These are phyloP conservation scores for Morpho achilles DNA, from an alignment of 2,888 invertebrate species.

Conservation along the genomic window DNA sequence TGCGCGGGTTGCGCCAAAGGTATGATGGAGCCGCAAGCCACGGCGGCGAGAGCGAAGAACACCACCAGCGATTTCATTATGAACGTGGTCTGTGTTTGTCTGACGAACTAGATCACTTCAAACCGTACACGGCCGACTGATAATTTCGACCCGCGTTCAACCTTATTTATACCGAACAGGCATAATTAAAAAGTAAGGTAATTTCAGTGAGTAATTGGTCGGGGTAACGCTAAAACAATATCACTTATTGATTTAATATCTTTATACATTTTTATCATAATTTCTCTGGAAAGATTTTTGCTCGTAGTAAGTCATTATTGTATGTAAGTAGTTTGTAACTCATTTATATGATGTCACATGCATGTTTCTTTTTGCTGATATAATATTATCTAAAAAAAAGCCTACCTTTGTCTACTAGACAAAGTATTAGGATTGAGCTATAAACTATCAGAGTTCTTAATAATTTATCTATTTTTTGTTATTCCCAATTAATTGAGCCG, in stretches of 20 bases:
- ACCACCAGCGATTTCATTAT: constrained; percentile 77
- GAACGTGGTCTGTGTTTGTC: constrained; percentile 63
- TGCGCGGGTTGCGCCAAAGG: constrained; percentile 67
- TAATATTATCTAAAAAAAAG: too few relatives aligned
- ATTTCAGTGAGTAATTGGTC: constrained; percentile 38
- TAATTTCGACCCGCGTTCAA: constrained; percentile 37
- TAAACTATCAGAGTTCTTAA: too few relatives aligned
- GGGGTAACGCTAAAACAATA: constrained; percentile 60
- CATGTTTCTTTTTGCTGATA: too few relatives aligned
- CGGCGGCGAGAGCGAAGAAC: constrained; percentile 80
- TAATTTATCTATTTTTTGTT: too few relatives aligned
- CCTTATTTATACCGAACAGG: constrained; percentile 70
- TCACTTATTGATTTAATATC: constrained; percentile 33
- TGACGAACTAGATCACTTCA: constrained; percentile 58
- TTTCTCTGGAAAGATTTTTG: too few relatives aligned
- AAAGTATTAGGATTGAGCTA: too few relatives aligned
- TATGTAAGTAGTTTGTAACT: too few relatives aligned
- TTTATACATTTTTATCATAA: too few relatives aligned
- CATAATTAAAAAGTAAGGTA: constrained; percentile 67
- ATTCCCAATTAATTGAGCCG: too few relatives aligned
- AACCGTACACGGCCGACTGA: constrained; percentile 58
- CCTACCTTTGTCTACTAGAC: too few relatives aligned
- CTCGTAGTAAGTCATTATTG: too few relatives aligned
- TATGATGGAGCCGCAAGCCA: constrained; percentile 76
- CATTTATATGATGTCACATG: too few relatives aligned